phyloP scores from a whole-genome alignment of 2,113 vertebrate genomes.

The Zosterops borbonicus region DNA sequence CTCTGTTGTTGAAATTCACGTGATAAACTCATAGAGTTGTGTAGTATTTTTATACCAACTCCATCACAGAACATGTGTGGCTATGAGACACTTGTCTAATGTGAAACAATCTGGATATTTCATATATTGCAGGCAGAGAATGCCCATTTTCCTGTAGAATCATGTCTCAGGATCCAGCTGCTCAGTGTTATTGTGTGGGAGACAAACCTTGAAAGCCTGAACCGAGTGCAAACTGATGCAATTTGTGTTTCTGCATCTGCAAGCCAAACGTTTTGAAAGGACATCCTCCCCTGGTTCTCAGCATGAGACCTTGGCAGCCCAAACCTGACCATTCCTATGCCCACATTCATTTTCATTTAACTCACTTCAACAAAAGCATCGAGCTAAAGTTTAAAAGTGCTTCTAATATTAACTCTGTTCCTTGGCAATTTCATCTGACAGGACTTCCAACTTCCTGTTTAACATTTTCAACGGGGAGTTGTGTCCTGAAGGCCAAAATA shows the following conservation, averaged over 20 bases:
- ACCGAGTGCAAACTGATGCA: neutral
- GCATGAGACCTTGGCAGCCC: neutral
- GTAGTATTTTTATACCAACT: neutral
- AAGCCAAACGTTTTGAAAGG: neutral
- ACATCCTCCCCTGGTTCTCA: neutral
- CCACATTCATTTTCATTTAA: neutral
- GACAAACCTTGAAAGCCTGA: neutral
- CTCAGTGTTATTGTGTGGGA: neutral
- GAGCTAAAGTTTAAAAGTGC: neutral
- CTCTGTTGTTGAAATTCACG: neutral
- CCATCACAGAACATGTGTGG: neutral
- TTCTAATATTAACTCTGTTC: neutral
- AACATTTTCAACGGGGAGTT: neutral
- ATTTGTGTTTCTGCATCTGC: neutral
- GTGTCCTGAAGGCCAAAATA: neutral
- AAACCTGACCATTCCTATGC: neutral
- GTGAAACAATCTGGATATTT: neutral
- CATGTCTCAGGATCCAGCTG: neutral
- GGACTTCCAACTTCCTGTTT: neutral
- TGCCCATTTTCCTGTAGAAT: neutral
- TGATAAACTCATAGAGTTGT: fast-evolving
- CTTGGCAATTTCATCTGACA: neutral
- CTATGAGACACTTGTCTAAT: neutral
- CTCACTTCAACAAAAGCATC: neutral
- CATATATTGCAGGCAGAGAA: neutral